These are phyloP conservation scores for Zonotrichia leucophrys DNA, from an alignment of 2,113 vertebrate genomes.

Conservation along the genomic window DNA sequence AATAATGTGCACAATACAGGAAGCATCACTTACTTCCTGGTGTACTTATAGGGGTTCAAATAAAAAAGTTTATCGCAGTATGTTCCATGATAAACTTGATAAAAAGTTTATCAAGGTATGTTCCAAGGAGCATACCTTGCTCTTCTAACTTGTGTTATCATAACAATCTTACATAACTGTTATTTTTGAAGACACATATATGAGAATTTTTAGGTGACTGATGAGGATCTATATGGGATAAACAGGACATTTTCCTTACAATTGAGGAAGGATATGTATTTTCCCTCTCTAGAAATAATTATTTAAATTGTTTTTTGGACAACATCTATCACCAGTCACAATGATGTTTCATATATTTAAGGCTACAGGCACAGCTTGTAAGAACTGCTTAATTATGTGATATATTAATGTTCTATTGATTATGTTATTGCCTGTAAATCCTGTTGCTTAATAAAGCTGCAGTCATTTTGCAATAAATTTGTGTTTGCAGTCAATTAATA, in stretches of 20 bases:
- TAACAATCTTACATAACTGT: background rate
- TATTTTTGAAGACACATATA: background rate
- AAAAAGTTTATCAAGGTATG: background rate
- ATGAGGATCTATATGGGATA: background rate
- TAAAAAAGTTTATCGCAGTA: background rate
- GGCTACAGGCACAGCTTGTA: conserved; percentile 64
- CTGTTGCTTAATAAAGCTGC: conserved; percentile 75
- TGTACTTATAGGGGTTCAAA: background rate
- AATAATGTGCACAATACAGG: background rate
- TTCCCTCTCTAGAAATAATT: background rate
- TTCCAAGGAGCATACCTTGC: background rate
- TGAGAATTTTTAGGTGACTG: background rate
- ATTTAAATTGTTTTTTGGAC: background rate
- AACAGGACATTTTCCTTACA: background rate
- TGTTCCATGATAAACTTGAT: background rate
- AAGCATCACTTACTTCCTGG: background rate
- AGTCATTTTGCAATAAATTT: conserved; percentile 72
- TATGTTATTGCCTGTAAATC: conserved; percentile 76
- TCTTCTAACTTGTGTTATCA: background rate
- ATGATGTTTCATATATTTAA: conserved; percentile 57
- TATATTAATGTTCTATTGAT: conserved; percentile 78
- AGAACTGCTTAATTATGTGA: conserved; percentile 73
- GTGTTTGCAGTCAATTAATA: conserved; percentile 70
- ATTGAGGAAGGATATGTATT: background rate
- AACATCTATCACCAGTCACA: conserved; percentile 14